These are phyloP conservation scores for Oncopodura yosiiana DNA, from an alignment of 1,140 invertebrate genomes.

Conservation along the genomic window DNA sequence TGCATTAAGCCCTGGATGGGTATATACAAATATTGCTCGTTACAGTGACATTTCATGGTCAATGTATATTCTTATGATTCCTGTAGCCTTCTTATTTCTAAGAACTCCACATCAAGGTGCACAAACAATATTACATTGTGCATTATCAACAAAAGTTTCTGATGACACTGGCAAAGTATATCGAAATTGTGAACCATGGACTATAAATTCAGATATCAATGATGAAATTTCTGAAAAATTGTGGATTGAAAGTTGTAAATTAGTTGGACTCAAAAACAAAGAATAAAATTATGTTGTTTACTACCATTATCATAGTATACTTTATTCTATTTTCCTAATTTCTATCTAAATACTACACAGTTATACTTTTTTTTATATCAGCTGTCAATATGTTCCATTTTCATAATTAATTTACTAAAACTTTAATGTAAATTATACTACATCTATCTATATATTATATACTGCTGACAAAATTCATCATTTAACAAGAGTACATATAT, in stretches of 20 bases:
- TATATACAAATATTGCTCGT: constrained; percentile 65
- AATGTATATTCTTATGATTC: constrained; percentile 57
- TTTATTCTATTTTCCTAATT: too few relatives aligned
- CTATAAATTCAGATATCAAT: constrained; percentile 52
- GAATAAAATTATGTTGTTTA: not conserved
- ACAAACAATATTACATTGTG: constrained; percentile 65
- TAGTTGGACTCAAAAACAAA: constrained; percentile 36
- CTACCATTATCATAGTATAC: constrained; percentile 10
- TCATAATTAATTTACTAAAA: too few relatives aligned
- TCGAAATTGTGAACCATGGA: constrained; percentile 58
- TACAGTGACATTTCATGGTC: constrained; percentile 57
- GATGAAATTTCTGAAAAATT: constrained; percentile 52
- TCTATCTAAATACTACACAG: too few relatives aligned
- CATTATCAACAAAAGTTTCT: constrained; percentile 53
- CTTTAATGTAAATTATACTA: too few relatives aligned
- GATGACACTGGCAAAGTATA: constrained; percentile 57
- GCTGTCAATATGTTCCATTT: too few relatives aligned
- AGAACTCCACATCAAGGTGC: constrained; percentile 62
- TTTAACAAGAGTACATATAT: too few relatives aligned
- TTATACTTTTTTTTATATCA: too few relatives aligned
- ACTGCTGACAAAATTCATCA: too few relatives aligned
- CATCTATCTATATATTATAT: too few relatives aligned
- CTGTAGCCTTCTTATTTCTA: constrained; percentile 58
- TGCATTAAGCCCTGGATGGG: constrained; percentile 72
- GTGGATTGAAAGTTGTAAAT: constrained; percentile 57